These are phyloP conservation scores for Pollenia labialis DNA, from an alignment of 2,888 invertebrate genomes.

Conservation along the genomic window DNA sequence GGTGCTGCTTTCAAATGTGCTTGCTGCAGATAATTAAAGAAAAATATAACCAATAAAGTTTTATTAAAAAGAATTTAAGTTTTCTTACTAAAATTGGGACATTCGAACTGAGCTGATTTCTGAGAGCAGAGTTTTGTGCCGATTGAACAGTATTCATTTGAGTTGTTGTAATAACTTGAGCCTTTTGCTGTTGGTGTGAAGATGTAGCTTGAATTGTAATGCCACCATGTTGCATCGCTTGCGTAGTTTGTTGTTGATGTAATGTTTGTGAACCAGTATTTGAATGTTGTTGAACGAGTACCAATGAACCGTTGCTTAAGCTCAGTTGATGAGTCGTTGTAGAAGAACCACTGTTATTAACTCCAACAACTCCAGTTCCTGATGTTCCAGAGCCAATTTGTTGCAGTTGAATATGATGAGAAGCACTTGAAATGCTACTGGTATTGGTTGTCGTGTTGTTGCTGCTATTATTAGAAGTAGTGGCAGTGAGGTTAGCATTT, in stretches of 20 bases:
- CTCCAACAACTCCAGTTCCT: constrained; percentile 68
- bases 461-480: constrained; percentile 54
- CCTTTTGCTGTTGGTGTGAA: constrained; percentile 81
- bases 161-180: constrained; percentile 77
- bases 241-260: constrained; percentile 77
- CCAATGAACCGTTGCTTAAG: constrained; percentile 82
- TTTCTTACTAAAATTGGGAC: constrained; percentile 89
- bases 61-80: neutral
- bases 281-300: constrained; percentile 82
- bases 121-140: constrained; percentile 81
- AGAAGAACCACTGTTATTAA: constrained; percentile 63
- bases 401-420: constrained; percentile 78
- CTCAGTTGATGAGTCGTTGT: constrained; percentile 82
- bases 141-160: constrained; percentile 82
- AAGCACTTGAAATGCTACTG: constrained; percentile 64
- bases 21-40: constrained; percentile 84
- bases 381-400: constrained; percentile 68
- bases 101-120: constrained; percentile 82
- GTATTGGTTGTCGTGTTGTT: constrained; percentile 56
- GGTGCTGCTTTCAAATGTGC: constrained; percentile 87
- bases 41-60: neutral
- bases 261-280: constrained; percentile 67
- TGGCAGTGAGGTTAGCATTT: constrained; percentile 74
- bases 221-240: constrained; percentile 79
- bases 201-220: constrained; percentile 82